Conservation (phyloP, 2,888 invertebrate species). For the Pomacea canaliculata region DNA sequence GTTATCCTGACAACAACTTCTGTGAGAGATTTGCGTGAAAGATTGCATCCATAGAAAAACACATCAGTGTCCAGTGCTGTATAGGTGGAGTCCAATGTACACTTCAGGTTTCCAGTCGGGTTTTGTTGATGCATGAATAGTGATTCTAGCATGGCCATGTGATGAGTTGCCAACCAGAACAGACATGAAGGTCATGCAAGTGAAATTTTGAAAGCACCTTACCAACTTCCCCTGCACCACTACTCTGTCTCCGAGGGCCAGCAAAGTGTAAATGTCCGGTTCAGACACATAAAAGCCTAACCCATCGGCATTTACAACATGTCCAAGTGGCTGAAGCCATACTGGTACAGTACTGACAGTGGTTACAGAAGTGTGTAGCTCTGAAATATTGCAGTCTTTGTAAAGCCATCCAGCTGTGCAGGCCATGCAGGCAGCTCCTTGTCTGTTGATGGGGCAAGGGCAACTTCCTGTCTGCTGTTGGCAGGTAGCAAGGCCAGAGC, state of each 20-base stretch:
- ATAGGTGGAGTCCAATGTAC: constrained; percentile 35
- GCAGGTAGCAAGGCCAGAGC: constrained; percentile 51
- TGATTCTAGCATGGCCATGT: constrained; percentile 41
- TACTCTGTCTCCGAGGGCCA: constrained; percentile 40
- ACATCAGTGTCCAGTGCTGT: constrained; percentile 37
- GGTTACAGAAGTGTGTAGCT: constrained; percentile 13
- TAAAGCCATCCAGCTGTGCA: constrained; percentile 50
- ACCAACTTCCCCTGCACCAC: constrained; percentile 49
- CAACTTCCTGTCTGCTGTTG: constrained; percentile 42
- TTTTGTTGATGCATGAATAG: constrained; percentile 35
- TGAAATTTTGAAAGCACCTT: constrained; percentile 47
- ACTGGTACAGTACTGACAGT: constrained; percentile 20
- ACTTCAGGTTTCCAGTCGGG: constrained; percentile 34
- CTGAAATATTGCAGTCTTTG: constrained; percentile 40
- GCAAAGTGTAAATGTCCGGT: constrained; percentile 41
- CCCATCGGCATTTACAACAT: constrained; percentile 44
- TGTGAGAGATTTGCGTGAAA: constrained; percentile 34
- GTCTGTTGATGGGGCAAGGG: constrained; percentile 46
- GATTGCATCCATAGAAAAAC: constrained; percentile 42
- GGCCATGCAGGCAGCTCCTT: constrained; percentile 40
- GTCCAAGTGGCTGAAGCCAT: constrained; percentile 38
- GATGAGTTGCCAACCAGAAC: constrained; percentile 41
- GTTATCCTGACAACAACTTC: constrained; percentile 35
- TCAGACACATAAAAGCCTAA: constrained; percentile 36
- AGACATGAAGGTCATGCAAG: constrained; percentile 46